Evolutionary conservation across 2,888 invertebrate genomes (phyloP).

Genomic region (Caenorhabditis imperialis): DNA sequence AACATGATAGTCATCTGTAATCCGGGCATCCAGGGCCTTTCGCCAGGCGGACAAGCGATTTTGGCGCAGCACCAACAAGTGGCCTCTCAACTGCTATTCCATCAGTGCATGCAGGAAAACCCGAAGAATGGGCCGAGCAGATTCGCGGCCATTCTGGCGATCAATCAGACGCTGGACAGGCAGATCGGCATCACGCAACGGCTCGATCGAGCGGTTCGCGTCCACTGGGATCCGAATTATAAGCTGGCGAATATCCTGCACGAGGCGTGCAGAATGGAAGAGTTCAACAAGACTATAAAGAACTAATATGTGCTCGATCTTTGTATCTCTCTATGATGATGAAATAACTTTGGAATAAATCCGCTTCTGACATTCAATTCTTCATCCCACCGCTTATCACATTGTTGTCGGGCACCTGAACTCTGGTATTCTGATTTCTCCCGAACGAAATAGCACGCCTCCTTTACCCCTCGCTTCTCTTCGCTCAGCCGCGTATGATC

Average conservation of each 20-base stretch:
- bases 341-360: too few relatives aligned
- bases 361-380: too few relatives aligned
- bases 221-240: conserved; percentile 10
- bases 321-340: too few relatives aligned
- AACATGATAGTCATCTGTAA: conserved; percentile 27
- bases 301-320: too few relatives aligned
- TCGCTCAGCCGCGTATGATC: too few relatives aligned
- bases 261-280: conserved; percentile 17
- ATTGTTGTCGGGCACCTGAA: too few relatives aligned
- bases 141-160: conserved; percentile 12
- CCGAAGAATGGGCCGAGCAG: conserved; percentile 3
- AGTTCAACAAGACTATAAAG: too few relatives aligned
- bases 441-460: too few relatives aligned
- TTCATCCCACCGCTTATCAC: too few relatives aligned
- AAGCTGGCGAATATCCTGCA: conserved; percentile 9
- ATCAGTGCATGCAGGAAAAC: conserved; percentile 6
- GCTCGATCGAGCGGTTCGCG: neutral
- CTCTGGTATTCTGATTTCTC: too few relatives aligned
- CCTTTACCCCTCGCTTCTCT: too few relatives aligned
- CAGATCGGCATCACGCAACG: conserved; percentile 6
- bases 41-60: conserved; percentile 6
- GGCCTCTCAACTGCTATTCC: conserved; percentile 12
- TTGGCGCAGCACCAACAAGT: neutral
- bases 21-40: conserved; percentile 21
- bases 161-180: conserved; percentile 9